These are phyloP conservation scores for Dolichopus griseipennis DNA, from an alignment of 2,888 invertebrate genomes.

Conservation along the genomic window DNA sequence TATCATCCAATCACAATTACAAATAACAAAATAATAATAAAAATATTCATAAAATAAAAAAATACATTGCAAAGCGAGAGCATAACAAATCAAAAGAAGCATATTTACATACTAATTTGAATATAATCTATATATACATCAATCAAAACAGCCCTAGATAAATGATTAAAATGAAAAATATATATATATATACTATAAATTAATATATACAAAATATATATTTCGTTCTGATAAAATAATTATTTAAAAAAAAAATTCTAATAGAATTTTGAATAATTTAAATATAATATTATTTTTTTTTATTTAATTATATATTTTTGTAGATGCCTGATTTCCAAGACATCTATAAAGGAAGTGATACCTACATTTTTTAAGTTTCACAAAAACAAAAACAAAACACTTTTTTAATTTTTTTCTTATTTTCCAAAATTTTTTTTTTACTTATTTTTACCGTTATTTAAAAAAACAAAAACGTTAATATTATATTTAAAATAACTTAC, in stretches of 20 bases:
- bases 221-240: not conserved
- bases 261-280: not conserved
- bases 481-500: conserved; percentile 11
- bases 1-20: no score
- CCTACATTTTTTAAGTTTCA: conserved; percentile 70
- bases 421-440: not conserved
- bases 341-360: conserved; percentile 66
- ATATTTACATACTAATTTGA: not conserved
- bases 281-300: not conserved
- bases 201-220: not conserved
- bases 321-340: conserved; percentile 52
- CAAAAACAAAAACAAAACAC: conserved; percentile 15
- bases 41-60: no score
- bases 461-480: conserved; percentile 20
- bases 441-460: conserved; percentile 16
- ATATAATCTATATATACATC: conserved; percentile 5
- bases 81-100: no score
- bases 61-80: no score
- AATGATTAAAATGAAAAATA: not conserved
- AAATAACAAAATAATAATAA: no score
- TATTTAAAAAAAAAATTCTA: not conserved
- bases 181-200: not conserved
- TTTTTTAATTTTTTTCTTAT: not conserved
- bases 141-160: not conserved
- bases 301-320: conserved; percentile 4